Percentiles rank a stretch among this genome's conserved stretches.
These are phyloP conservation scores for Drosophila subquinaria DNA, from an alignment of 2,888 invertebrate species.

Conservation along the genomic window DNA sequence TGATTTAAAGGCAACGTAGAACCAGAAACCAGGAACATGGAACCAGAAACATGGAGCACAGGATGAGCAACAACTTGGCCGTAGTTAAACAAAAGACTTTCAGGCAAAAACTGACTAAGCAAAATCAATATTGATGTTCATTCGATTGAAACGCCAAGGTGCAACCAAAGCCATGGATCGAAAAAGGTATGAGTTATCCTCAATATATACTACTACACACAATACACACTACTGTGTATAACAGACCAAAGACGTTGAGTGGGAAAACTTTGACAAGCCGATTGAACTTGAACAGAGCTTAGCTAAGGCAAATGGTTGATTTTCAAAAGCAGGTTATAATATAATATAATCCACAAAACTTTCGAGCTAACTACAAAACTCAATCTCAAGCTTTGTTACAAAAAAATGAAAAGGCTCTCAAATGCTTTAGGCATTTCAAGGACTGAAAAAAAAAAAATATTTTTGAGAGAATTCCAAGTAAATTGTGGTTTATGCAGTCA, in stretches of 20 bases:
- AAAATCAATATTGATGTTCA: slow-evolving; percentile 74
- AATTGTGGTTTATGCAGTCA: background rate
- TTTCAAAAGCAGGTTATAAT: slow-evolving; percentile 45
- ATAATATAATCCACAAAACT: slow-evolving; percentile 33
- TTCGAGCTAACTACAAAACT: background rate
- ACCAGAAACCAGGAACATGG: background rate
- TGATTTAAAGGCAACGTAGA: slow-evolving; percentile 51
- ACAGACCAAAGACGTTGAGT: slow-evolving; percentile 38
- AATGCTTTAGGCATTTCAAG: slow-evolving; percentile 3
- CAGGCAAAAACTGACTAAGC: slow-evolving; percentile 51
- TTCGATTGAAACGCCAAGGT: slow-evolving; percentile 59
- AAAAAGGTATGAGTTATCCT: background rate
- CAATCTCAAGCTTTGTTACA: slow-evolving; percentile 1
- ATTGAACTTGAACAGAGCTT: slow-evolving; percentile 38
- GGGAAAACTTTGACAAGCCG: slow-evolving; percentile 55
- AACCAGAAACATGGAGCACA: slow-evolving; percentile 3
- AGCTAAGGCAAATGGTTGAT: slow-evolving; percentile 32
- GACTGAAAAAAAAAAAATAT: background rate
- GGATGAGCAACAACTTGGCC: slow-evolving; percentile 47
- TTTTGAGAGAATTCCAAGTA: background rate
- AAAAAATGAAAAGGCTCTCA: background rate
- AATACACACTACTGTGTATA: background rate
- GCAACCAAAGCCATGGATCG: slow-evolving; percentile 17
- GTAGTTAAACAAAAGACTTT: slow-evolving; percentile 62
- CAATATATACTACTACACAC: slow-evolving; percentile 9